Base-by-base conservation (phyloP, 1,140 invertebrate species). In the Trigoniulus corallinus region DNA sequence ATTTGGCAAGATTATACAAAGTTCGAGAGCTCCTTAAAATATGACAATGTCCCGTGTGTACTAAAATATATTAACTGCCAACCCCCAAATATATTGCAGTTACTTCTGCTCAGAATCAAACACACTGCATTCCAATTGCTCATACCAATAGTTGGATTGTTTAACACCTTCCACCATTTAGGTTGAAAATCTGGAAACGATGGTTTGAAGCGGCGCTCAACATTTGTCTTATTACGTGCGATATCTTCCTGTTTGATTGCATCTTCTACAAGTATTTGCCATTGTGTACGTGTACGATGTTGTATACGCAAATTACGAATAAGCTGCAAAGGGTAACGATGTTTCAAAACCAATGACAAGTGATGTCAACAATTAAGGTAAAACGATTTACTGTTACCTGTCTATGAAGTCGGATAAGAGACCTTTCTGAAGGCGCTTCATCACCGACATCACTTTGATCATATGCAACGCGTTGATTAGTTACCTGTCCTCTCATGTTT, bases 201-300 rank as follows among this genome's bases (percentile, higher is more conserved):
- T 29, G 77, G 73, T 60, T 85, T 84, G 62, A 89, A 94, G 51
- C 75, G 70, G 43, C 68, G 68, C 57, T 88, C 84, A 3, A 78
- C 72, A 26, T 79, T 86, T 41, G 74, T 73, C 61, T 81, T 72
- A 69, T 93, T 94, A 48, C 76, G 72, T 4, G 81, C 74, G 45
- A 91, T 75, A 67, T 98, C 93, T 69, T 98, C 93, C 56, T 96
- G 69, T 29, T 70, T 61, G 46, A 78, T 66, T 3, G 74, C 72
- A 53, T 79, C 76, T 50, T 87, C 77, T 29, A 97, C 76, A 58
- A 94, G 75, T 47, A 86, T 73, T 49, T 75, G 77, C 88, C 92
- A 98, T 61, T 96, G 87, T 0, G 88, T 88, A 66, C 93, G 85
- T 18, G 88, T 93, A 54, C 86, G 72, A 66, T 87, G 81, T 21